phyloP scores from a whole-genome alignment of 2,113 vertebrate species.

The Emydocephalus ijimae region DNA sequence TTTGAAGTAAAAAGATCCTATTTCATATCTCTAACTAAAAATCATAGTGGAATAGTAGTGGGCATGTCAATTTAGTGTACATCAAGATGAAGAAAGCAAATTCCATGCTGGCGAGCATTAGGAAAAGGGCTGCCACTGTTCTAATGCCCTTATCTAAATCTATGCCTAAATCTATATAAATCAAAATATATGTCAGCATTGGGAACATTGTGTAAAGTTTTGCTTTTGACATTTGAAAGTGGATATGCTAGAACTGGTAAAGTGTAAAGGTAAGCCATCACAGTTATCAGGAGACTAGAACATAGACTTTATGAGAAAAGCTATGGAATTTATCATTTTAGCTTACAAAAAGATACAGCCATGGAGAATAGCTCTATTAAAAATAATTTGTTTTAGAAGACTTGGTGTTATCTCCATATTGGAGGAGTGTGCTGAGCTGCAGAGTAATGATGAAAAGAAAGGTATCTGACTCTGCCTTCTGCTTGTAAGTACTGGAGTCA shows the following conservation, averaged over 20 bases:
- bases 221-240: neutral
- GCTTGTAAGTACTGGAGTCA: neutral
- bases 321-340: neutral
- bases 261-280: neutral
- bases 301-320: neutral
- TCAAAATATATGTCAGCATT: neutral
- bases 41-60: neutral
- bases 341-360: neutral
- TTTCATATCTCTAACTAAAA: neutral
- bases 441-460: neutral
- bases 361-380: neutral
- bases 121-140: neutral
- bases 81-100: neutral
- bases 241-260: neutral
- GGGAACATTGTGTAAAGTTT: neutral
- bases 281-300: neutral
- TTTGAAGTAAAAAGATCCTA: neutral
- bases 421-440: neutral
- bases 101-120: neutral
- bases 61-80: neutral
- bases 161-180: neutral
- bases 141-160: neutral
- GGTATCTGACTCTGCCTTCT: neutral
- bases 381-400: neutral
- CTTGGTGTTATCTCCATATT: neutral